These are phyloP conservation scores for Solenodon paradoxus DNA, from an alignment of 2,113 vertebrate species.

Conservation along the genomic window DNA sequence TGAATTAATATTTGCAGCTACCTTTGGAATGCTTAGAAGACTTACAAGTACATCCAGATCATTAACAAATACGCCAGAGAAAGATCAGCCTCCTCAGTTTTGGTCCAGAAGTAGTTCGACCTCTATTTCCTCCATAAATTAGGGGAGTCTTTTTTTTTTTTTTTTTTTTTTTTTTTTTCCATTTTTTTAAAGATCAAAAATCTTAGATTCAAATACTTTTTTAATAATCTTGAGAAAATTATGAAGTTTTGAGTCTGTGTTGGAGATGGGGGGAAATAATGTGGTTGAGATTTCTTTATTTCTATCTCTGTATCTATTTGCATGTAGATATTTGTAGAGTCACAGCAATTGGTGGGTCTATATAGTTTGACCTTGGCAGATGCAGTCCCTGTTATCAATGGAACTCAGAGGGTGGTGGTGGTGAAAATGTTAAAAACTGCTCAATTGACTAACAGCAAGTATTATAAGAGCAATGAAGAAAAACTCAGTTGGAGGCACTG, in stretches of 20 bases:
- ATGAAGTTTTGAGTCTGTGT: background rate
- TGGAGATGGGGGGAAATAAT: background rate
- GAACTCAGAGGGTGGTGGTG: background rate
- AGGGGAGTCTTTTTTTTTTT: background rate
- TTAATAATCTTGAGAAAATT: background rate
- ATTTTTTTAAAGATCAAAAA: background rate
- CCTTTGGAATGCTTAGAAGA: background rate
- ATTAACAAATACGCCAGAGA: background rate
- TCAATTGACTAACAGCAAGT: background rate
- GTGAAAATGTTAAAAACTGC: background rate
- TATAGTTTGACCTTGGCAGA: background rate
- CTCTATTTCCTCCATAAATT: background rate
- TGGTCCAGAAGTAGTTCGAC: background rate
- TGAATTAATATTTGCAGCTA: background rate
- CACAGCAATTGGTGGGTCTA: background rate
- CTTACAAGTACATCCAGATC: background rate
- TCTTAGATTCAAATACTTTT: background rate
- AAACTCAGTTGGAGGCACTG: background rate
- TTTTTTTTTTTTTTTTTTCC: background rate
- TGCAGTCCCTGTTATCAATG: background rate
- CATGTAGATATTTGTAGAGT: background rate
- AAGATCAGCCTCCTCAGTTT: background rate
- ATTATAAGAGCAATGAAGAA: background rate
- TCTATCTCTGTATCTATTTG: too few species aligned
- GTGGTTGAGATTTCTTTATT: background rate